Percentiles rank a stretch among this genome's conserved stretches.
These are phyloP conservation scores for Psittacula cyanocephala DNA, from an alignment of 2,113 vertebrate species.

Conservation along the genomic window DNA sequence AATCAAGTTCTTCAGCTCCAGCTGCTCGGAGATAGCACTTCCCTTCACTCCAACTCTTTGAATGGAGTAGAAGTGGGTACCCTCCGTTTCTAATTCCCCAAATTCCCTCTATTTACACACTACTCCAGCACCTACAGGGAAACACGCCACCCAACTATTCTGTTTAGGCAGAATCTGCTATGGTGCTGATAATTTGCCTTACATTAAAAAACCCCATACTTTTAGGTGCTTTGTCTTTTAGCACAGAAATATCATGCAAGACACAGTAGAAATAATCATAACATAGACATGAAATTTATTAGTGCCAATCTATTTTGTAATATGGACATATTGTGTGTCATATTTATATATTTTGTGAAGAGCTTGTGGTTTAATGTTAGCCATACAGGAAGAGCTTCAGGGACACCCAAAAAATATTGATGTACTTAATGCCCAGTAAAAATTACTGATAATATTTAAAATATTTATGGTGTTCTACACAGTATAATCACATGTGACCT, in stretches of 20 bases:
- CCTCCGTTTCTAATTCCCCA: neutral
- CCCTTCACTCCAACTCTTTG: neutral
- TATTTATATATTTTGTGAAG: neutral
- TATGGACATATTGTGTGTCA: neutral
- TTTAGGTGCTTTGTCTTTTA: neutral
- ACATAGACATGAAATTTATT: neutral
- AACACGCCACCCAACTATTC: neutral
- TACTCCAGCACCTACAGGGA: neutral
- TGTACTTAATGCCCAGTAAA: neutral
- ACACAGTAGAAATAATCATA: neutral
- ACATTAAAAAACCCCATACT: neutral
- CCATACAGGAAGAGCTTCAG: neutral
- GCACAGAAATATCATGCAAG: neutral
- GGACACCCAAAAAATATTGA: neutral
- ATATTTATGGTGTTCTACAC: neutral
- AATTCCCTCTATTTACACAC: neutral
- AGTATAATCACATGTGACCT: neutral
- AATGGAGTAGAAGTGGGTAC: neutral
- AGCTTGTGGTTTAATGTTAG: neutral
- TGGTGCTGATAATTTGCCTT: neutral
- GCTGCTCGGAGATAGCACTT: neutral
- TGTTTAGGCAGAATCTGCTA: neutral
- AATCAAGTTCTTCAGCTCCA: neutral
- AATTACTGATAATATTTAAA: neutral
- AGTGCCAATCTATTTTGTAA: neutral